Base-by-base conservation (phyloP, 2,888 invertebrate genomes). In the Saturnia pavonia region DNA sequence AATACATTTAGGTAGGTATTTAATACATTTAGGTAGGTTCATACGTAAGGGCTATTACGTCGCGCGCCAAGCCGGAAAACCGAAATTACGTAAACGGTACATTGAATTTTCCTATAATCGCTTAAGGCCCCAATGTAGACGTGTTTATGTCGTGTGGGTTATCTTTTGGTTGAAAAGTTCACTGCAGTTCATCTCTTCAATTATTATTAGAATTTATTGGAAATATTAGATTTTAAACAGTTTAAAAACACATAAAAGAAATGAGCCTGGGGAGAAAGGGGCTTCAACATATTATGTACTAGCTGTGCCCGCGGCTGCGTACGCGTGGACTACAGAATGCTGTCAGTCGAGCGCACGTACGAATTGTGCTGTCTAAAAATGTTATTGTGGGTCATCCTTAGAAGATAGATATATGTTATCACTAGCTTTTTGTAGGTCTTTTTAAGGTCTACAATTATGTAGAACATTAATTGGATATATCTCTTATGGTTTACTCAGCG, bases 51-150 rank as follows among this genome's bases (percentile, higher is more conserved):
- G 83, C 86, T 85, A 88, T 90, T 89, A 90, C 87, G 77, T 80
- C 77, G 81, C 84, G 91, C 89, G 90, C 79, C 83, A 89, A 86
- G 79, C 89, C 91, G 92, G 90, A 92, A 91, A 91, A 90, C 91
- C 89, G 88, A 89, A 92, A 92, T 92, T 91, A 90, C 90, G 83
- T 85, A 84, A 85, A 88, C 90, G 91, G 80, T 89, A 90, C 91
- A 91, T 91, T 91, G 89, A 88, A 88, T 88, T 89, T 90, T 87
- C 88, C 86, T 87, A 87, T 89, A 90, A 91, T 87, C 86, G 83
- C 78, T 77, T 77, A 77, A 79, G 81, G 78, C 80, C 71, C 19
- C 75, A 77, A 78, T 76, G 74, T 74, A 72, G 74, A 74, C 70
- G 73, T 76, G 80, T 76, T 80, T 78, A 77, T 77, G 73, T 72